These are phyloP conservation scores for Hetaerina americana DNA, from an alignment of 1,140 invertebrate species.

Conservation along the genomic window DNA sequence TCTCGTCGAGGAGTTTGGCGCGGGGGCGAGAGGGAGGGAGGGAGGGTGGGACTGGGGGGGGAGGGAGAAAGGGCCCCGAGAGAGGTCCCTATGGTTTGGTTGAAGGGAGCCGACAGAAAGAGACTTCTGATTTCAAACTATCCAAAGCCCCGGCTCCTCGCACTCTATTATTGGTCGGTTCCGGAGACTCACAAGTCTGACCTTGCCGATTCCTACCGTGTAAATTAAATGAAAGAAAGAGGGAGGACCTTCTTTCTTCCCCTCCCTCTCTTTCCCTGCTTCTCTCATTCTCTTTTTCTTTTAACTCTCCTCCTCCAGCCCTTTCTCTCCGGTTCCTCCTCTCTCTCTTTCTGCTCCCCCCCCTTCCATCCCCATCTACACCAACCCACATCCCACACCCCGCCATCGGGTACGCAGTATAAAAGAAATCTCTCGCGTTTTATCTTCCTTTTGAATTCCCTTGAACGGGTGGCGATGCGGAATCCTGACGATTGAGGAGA, in stretches of 20 bases:
- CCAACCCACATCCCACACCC: no score
- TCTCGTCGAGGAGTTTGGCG: no score
- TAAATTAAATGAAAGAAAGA: conserved; percentile 1
- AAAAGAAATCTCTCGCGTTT: no score
- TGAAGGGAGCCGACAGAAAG: not conserved
- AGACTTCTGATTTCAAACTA: not conserved
- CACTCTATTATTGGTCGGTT: not conserved
- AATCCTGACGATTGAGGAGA: no score
- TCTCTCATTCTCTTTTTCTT: no score
- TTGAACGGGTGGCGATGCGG: no score
- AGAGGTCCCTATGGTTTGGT: not conserved
- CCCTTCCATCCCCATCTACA: no score
- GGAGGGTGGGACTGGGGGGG: not conserved
- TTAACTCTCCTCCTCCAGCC: no score
- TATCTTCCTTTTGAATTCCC: no score
- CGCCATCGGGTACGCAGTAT: no score
- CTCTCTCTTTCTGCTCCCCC: no score
- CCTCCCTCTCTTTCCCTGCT: not conserved
- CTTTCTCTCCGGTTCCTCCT: no score
- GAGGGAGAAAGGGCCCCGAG: not conserved
- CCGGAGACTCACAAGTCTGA: not conserved
- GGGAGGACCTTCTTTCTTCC: not conserved
- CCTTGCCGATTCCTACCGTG: not conserved
- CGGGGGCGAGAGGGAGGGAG: not conserved
- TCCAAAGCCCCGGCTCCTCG: not conserved